phyloP scores from a whole-genome alignment of 2,797 vertebrate species.

The Cirrhinus molitorella region DNA sequence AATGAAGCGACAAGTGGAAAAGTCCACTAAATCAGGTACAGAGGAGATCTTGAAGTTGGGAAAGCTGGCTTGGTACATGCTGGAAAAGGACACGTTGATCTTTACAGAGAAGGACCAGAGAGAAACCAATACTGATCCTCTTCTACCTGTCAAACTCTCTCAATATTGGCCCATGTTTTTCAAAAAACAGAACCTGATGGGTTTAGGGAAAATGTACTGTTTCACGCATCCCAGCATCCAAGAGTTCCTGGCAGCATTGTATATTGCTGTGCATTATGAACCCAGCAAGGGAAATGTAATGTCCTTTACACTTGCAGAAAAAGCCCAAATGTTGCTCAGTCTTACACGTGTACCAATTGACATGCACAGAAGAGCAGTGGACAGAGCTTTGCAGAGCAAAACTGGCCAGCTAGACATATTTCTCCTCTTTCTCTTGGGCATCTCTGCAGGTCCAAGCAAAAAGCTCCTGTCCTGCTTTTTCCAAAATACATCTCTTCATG shows the following conservation, averaged over 20 bases:
- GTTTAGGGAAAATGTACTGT: neutral
- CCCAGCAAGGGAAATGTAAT: conserved; percentile 2
- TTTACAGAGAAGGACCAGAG: neutral
- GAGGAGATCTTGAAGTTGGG: conserved; percentile 28
- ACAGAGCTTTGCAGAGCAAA: neutral
- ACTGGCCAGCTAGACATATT: neutral
- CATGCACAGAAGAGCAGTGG: neutral
- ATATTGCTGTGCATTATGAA: conserved; percentile 1
- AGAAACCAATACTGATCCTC: neutral
- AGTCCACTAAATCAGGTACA: neutral
- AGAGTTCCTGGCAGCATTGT: conserved; percentile 21
- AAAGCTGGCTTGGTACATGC: conserved; percentile 10
- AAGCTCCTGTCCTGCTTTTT: neutral
- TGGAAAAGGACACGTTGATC: neutral
- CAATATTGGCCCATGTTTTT: neutral
- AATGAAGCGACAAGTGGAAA: neutral
- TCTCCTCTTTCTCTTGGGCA: conserved; percentile 15
- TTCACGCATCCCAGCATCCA: neutral
- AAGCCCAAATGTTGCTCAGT: neutral
- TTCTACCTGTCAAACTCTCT: conserved; percentile 18
- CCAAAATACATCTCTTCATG: neutral
- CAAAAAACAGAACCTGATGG: neutral
- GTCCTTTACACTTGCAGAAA: neutral
- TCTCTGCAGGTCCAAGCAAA: conserved; percentile 19
- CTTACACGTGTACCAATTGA: neutral